Evolutionary conservation across 1,140 invertebrate genomes (phyloP).

Genomic region (Ceratina japonica): DNA sequence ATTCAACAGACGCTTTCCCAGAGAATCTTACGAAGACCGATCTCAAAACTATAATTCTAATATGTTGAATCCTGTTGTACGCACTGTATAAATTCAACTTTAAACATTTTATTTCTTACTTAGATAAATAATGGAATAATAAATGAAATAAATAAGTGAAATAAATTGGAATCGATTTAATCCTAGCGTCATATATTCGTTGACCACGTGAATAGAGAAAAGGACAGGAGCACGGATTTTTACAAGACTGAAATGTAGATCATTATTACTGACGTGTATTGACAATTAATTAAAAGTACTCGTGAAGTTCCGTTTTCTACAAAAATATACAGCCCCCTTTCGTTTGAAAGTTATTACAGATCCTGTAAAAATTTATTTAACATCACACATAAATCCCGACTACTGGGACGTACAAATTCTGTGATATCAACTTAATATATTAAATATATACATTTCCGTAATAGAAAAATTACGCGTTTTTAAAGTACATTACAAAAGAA

Average conservation of each 20-base stretch:
- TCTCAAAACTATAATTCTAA: not conserved
- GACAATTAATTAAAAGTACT: not conserved
- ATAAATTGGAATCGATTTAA: not conserved
- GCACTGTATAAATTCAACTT: constrained; percentile 5
- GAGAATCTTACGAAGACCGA: not conserved
- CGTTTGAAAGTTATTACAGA: not conserved
- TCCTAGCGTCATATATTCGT: not conserved
- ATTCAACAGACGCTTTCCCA: constrained; percentile 12
- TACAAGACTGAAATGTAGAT: not conserved
- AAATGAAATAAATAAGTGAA: constrained; percentile 1
- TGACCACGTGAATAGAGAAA: not conserved
- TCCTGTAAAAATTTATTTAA: constrained; percentile 23
- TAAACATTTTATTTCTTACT: not conserved
- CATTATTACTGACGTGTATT: not conserved
- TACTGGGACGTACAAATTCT: constrained; percentile 9
- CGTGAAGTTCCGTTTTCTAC: not conserved
- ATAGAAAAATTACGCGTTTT: constrained; percentile 15
- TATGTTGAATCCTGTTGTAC: constrained; percentile 12
- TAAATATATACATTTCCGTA: constrained; percentile 27
- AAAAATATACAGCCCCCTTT: constrained; percentile 18
- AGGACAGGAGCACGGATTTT: not conserved
- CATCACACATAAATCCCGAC: not conserved
- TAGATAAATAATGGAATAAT: not conserved
- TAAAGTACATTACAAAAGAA: constrained; percentile 24
- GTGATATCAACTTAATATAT: constrained; percentile 28